Percentiles rank a stretch among this genome's conserved stretches.
Conservation (phyloP, 2,113 vertebrate genomes). For the Rhinopomastus cyanomelas region DNA sequence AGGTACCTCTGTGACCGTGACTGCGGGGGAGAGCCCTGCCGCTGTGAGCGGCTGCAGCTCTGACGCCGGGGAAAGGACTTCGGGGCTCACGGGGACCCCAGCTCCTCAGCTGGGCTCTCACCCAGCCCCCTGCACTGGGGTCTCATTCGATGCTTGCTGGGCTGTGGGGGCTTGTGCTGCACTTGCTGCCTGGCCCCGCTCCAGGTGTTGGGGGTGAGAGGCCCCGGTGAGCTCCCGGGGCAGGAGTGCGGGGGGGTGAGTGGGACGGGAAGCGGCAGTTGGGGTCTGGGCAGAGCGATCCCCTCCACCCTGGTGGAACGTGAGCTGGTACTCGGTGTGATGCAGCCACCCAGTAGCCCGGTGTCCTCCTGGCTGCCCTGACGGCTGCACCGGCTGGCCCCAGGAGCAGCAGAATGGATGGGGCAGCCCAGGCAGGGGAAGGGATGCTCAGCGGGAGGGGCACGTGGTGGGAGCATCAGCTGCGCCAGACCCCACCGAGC, state of each 20-base stretch:
- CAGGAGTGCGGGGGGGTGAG: constrained; percentile 5
- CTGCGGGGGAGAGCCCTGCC: too few species aligned
- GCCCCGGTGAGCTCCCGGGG: not conserved
- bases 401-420: not conserved
- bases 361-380: rapidly evolving
- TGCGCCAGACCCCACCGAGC: rapidly evolving
- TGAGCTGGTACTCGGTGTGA: not conserved
- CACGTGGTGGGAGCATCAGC: not conserved
- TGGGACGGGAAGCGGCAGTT: not conserved
- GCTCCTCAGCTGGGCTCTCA: not conserved
- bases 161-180: not conserved
- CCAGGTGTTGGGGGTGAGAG: rapidly evolving
- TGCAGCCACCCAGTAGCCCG: rapidly evolving
- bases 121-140: rapidly evolving
- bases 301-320: rapidly evolving
- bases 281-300: not conserved
- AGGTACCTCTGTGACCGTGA: too few species aligned
- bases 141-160: not conserved
- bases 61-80: not conserved
- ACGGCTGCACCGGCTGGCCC: rapidly evolving
- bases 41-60: not conserved
- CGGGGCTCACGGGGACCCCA: not conserved
- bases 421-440: rapidly evolving
- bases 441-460: not conserved
- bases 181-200: not conserved